Percentiles rank a stretch among this genome's conserved stretches.
These are phyloP conservation scores for Sogatella furcifera DNA, from an alignment of 1,140 invertebrate species.

Conservation along the genomic window DNA sequence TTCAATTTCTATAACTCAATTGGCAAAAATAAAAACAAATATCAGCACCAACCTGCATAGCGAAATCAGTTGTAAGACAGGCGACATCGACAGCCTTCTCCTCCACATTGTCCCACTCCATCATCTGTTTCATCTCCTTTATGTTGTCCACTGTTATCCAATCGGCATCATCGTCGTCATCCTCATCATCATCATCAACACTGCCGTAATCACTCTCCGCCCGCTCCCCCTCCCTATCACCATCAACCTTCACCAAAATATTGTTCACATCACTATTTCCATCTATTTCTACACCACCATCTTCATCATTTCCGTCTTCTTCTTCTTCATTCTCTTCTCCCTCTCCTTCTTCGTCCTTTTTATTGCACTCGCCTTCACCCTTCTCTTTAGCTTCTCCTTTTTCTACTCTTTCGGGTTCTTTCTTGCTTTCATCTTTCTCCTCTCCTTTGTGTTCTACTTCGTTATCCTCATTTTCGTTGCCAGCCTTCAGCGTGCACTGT, in stretches of 20 bases:
- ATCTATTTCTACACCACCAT: constrained; percentile 24
- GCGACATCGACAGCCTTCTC: constrained; percentile 64
- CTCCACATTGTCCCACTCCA: constrained; percentile 47
- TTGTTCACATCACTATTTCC: constrained; percentile 3
- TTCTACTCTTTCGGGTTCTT: constrained; percentile 16
- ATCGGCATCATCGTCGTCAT: constrained; percentile 52
- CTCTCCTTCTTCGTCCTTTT: constrained; percentile 30
- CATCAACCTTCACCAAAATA: background rate
- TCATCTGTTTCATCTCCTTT: constrained; percentile 53
- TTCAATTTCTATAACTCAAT: too few relatives aligned
- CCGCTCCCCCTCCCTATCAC: constrained; percentile 18
- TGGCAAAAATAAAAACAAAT: too few relatives aligned
- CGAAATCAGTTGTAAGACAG: constrained; percentile 92
- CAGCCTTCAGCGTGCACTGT: constrained; percentile 13
- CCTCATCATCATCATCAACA: constrained; percentile 19
- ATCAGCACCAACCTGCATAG: constrained; percentile 62
- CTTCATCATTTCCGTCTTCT: constrained; percentile 29
- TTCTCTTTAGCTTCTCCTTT: constrained; percentile 34
- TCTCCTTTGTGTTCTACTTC: background rate
- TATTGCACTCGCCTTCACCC: constrained; percentile 14
- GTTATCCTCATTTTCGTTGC: constrained; percentile 15
- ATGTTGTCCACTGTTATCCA: constrained; percentile 92
- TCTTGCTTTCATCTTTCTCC: constrained; percentile 1
- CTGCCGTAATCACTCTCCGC: constrained; percentile 21
- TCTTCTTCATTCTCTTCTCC: constrained; percentile 24